Evolutionary conservation across 1,140 invertebrate genomes (phyloP).

Genomic region (Chrysopa pallens): DNA sequence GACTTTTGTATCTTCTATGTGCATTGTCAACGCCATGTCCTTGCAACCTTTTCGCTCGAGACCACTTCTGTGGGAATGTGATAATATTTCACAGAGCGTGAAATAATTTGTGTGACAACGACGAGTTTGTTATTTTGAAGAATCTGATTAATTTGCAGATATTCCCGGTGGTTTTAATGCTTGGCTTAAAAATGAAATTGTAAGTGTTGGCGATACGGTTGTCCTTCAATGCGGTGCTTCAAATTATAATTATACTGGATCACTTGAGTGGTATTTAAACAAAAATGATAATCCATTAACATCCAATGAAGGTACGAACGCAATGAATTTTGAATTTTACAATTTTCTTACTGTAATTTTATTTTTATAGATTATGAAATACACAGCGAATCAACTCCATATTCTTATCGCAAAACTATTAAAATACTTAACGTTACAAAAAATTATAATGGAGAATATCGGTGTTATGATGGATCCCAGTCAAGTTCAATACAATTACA

Average conservation of each 20-base stretch:
- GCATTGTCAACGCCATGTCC: too few relatives aligned
- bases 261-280: slow-evolving; percentile 22
- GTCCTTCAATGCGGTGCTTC: slow-evolving; percentile 31
- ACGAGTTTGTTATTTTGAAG: too few relatives aligned
- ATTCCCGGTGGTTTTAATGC: slow-evolving; percentile 21
- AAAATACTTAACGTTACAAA: slow-evolving; percentile 10
- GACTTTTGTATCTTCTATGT: too few relatives aligned
- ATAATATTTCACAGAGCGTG: too few relatives aligned
- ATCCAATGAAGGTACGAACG: slow-evolving; percentile 6
- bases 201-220: slow-evolving; percentile 26
- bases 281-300: slow-evolving; percentile 4
- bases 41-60: too few relatives aligned
- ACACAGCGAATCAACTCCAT: slow-evolving; percentile 10
- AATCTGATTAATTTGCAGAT: slow-evolving; percentile 13
- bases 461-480: slow-evolving; percentile 13
- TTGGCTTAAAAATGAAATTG: slow-evolving; percentile 16
- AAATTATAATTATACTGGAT: slow-evolving; percentile 27
- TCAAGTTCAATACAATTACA: slow-evolving; percentile 4
- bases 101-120: too few relatives aligned
- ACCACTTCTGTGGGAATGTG: too few relatives aligned
- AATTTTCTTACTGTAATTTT: slow-evolving; percentile 1
- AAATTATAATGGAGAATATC: slow-evolving; percentile 9
- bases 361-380: slow-evolving; percentile 3
- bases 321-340: not conserved
- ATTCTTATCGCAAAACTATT: slow-evolving; percentile 7